phyloP scores from a whole-genome alignment of 2,888 invertebrate genomes.

The Smittia sp. region DNA sequence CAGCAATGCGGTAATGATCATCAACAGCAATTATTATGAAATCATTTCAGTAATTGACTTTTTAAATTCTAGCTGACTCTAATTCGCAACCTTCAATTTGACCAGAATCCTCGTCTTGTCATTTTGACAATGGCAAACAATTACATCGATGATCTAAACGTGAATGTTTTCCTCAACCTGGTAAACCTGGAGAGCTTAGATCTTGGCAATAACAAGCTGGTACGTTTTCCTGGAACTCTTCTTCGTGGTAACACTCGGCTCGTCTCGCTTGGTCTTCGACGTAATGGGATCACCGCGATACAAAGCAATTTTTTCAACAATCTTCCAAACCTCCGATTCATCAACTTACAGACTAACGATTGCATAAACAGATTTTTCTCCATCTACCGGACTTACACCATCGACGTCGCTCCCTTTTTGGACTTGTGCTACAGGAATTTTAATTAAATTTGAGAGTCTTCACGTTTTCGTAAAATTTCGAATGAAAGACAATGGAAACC shows the following conservation, averaged over 20 bases:
- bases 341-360: constrained; percentile 6
- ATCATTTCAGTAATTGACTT: neutral
- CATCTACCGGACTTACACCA: neutral
- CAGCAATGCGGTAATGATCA: neutral
- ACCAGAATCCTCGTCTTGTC: neutral
- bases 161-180: neutral
- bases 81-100: neutral
- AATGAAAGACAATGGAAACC: constrained; percentile 2
- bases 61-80: neutral
- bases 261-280: neutral
- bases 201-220: constrained; percentile 1
- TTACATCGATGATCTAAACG: neutral
- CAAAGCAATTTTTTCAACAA: constrained; percentile 17
- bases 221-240: neutral
- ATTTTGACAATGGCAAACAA: constrained; percentile 11
- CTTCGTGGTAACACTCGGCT: neutral
- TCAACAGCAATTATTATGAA: neutral
- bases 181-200: neutral
- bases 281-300: constrained; percentile 1
- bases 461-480: neutral
- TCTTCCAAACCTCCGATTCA: neutral
- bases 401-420: constrained; percentile 2
- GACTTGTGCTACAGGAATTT: constrained; percentile 1
- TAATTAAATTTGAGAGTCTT: neutral
- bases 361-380: constrained; percentile 1